These are phyloP conservation scores for Passer montanus DNA, from an alignment of 2,113 vertebrate genomes.

Conservation along the genomic window DNA sequence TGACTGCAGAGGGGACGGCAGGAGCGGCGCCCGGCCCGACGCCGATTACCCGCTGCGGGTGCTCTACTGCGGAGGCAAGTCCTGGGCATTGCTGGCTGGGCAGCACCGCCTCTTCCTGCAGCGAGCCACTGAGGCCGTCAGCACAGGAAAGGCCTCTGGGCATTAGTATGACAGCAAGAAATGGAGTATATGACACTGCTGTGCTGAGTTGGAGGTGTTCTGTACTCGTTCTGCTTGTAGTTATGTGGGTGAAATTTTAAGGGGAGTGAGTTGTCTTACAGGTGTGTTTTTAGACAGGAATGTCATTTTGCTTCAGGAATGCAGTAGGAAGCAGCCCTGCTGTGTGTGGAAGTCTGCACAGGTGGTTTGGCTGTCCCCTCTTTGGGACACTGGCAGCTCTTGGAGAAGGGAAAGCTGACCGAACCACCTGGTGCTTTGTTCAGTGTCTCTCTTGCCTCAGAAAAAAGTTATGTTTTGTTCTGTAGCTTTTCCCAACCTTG, in stretches of 20 bases:
- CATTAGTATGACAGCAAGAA: neutral
- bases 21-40: constrained; percentile 68
- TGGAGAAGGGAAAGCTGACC: neutral
- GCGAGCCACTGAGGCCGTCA: neutral
- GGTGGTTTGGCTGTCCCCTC: neutral
- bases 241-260: neutral
- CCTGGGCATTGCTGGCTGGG: neutral
- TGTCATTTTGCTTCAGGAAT: neutral
- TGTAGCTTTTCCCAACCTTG: neutral
- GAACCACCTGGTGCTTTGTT: accelerated
- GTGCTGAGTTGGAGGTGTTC: neutral
- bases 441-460: neutral
- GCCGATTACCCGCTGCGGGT: constrained; percentile 89
- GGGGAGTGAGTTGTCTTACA: neutral
- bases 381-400: neutral
- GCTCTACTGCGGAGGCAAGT: constrained; percentile 96
- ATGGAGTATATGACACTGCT: neutral
- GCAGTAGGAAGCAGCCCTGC: neutral
- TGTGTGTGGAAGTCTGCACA: accelerated
- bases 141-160: neutral
- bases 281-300: neutral
- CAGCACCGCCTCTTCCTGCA: neutral
- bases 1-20: constrained; percentile 83
- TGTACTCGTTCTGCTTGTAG: neutral
- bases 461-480: neutral